Conservation (phyloP, 35 echinoderm and acorn worm genomes). For the Patiria miniata region DNA sequence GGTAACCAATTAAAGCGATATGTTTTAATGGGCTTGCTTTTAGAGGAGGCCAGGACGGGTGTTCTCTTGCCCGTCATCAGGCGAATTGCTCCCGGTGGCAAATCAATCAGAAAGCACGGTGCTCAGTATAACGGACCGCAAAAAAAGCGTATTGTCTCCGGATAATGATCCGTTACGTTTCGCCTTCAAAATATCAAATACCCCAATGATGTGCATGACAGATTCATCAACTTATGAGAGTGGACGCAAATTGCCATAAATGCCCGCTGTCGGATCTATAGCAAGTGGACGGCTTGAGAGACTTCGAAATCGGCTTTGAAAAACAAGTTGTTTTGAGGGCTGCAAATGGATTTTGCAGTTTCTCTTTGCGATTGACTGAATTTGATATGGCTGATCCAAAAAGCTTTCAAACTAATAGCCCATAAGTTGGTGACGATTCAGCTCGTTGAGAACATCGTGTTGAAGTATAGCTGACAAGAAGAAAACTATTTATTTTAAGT, state of each 20-base stretch:
- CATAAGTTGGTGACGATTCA: no score
- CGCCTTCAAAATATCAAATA: neutral
- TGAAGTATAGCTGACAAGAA: no score
- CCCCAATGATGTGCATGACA: neutral
- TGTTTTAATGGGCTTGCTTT: conserved; percentile 24
- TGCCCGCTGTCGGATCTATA: neutral
- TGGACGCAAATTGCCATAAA: conserved; percentile 14
- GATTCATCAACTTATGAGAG: neutral
- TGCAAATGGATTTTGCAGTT: no score
- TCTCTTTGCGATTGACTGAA: no score
- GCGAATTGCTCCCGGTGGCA: conserved; percentile 5
- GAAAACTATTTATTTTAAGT: no score
- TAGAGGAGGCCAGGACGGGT: conserved; percentile 2
- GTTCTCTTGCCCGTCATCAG: conserved; percentile 2
- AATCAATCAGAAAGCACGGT: conserved; percentile 11
- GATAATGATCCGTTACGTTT: neutral
- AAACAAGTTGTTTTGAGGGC: no score
- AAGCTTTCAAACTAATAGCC: no score
- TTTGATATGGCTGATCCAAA: no score
- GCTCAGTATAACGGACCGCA: neutral
- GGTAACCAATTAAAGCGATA: conserved; percentile 19
- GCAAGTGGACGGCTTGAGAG: no score
- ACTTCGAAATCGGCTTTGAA: no score
- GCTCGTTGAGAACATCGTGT: no score
- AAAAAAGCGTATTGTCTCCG: conserved; percentile 6